Evolutionary conservation across 2,888 invertebrate genomes (phyloP).

Genomic region (Brachyptera putata): DNA sequence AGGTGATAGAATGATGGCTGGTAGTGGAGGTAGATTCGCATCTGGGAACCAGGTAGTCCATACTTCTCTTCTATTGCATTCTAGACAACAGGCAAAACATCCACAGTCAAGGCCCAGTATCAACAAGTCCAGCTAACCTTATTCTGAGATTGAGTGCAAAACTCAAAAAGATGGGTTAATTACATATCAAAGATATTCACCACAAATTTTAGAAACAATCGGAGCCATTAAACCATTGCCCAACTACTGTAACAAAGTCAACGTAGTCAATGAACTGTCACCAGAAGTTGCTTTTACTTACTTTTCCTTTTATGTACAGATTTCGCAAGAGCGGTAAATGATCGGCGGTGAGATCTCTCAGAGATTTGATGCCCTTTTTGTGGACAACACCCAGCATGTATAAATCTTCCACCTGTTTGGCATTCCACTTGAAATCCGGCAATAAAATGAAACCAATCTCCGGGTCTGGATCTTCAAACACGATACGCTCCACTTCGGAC

Average conservation of each 20-base stretch:
- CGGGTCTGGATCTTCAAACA: conserved; percentile 75
- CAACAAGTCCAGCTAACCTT: too few relatives aligned
- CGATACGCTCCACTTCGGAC: conserved; percentile 81
- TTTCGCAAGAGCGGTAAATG: conserved; percentile 82
- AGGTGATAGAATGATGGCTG: conserved; percentile 96
- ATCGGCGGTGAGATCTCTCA: conserved; percentile 73
- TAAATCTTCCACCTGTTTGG: conserved; percentile 65
- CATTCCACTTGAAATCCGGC: conserved; percentile 97
- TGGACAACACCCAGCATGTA: conserved; percentile 81
- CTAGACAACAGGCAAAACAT: conserved; percentile 48
- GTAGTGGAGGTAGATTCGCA: conserved; percentile 88
- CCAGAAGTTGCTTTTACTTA: too few relatives aligned
- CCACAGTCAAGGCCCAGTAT: too few relatives aligned
- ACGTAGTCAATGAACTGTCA: too few relatives aligned
- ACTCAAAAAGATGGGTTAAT: too few relatives aligned
- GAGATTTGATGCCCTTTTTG: conserved; percentile 67
- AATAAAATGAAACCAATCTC: conserved; percentile 80
- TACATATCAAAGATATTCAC: too few relatives aligned
- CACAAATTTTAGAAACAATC: too few relatives aligned
- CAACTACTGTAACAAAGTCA: too few relatives aligned
- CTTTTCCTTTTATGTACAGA: conserved; percentile 69
- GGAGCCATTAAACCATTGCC: too few relatives aligned
- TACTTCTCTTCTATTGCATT: conserved; percentile 73
- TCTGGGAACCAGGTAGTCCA: conserved; percentile 60
- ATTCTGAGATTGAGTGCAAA: too few relatives aligned